Base-by-base conservation (phyloP, 1,140 invertebrate genomes). In the Drosophila lini region DNA sequence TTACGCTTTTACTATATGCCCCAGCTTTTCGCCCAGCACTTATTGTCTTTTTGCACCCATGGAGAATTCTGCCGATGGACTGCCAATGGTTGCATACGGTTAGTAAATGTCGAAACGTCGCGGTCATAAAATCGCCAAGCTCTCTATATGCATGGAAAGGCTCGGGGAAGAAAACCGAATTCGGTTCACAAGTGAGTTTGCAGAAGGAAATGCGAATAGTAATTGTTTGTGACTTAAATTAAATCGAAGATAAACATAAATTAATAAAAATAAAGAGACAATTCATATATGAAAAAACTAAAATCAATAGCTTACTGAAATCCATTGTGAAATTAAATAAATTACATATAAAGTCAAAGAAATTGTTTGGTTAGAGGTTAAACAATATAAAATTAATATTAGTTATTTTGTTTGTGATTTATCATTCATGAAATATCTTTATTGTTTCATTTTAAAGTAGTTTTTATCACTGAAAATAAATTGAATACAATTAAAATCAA, bases 81-180 rank as follows among this genome's bases (percentile, higher is more conserved):
- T 69, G 47, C n/a, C 64, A 56, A 38, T 42, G 41, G 31, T 53
- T 19, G 16, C 32, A 59, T 40, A 42, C 42, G 73, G 67, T 85
- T 81, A 88, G 83, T 86, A 77, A 88, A 86, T 86, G 80, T 47
- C 48, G 57, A 75, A 78, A 63, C 83, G 83, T 88, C 83, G 83
- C 68, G 83, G 56, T 48, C 78, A 79, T 74, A 62, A 80, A 86
- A 78, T 74, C 79, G 70, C 13, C 10, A 15, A 50, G 28, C 28
- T 48, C 16, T n/a, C 58, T 34, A 44, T 48, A 62, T 53, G 41
- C 34, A 61, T 57, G 41, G 36, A 47, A 36, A 68, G 25, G 22
- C 36, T 40, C 63, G 63, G 67, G 67, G 50, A 32, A 69, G 50
- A 44, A 57, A 70, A n/a, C 10, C 44, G 10, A 74, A 38, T 19